These are phyloP conservation scores for Drosophila austrosaltans DNA, from an alignment of 2,888 invertebrate genomes.

Conservation along the genomic window DNA sequence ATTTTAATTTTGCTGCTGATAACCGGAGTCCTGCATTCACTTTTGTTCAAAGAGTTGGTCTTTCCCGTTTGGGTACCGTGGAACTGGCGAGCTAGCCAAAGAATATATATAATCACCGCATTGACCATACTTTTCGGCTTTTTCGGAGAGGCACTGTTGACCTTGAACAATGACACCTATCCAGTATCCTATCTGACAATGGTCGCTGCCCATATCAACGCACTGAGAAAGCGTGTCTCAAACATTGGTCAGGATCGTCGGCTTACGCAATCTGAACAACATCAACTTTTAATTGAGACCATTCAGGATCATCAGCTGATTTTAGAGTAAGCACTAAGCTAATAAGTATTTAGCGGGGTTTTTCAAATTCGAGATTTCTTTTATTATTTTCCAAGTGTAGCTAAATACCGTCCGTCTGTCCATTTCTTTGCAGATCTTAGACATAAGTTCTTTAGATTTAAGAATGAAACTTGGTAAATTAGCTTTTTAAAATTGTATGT, in stretches of 20 bases:
- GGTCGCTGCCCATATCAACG: conserved; percentile 73
- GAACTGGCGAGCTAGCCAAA: conserved; percentile 58
- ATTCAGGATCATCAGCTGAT: conserved; percentile 77
- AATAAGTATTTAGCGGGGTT: too few relatives aligned
- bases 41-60: conserved; percentile 54
- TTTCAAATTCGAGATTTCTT: too few relatives aligned
- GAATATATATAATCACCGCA: conserved; percentile 19
- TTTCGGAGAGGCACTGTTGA: conserved; percentile 37
- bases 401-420: too few relatives aligned
- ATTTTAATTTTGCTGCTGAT: conserved; percentile 33
- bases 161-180: conserved; percentile 68
- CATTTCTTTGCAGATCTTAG: too few relatives aligned
- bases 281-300: conserved; percentile 55
- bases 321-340: conserved; percentile 50
- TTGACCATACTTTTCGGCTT: conserved; percentile 45
- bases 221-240: conserved; percentile 65
- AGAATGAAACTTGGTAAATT: too few relatives aligned
- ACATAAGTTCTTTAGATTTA: too few relatives aligned
- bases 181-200: conserved; percentile 73
- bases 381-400: too few relatives aligned
- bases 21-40: neutral
- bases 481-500: too few relatives aligned
- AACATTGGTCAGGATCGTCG: conserved; percentile 9
- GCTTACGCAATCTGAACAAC: neutral
- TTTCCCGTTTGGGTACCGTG: conserved; percentile 78